A percentile compares a stretch with the other conserved stretches of the same genome.
These are phyloP conservation scores for Etheostoma spectabile DNA, from an alignment of 2,113 vertebrate genomes.

Conservation along the genomic window DNA sequence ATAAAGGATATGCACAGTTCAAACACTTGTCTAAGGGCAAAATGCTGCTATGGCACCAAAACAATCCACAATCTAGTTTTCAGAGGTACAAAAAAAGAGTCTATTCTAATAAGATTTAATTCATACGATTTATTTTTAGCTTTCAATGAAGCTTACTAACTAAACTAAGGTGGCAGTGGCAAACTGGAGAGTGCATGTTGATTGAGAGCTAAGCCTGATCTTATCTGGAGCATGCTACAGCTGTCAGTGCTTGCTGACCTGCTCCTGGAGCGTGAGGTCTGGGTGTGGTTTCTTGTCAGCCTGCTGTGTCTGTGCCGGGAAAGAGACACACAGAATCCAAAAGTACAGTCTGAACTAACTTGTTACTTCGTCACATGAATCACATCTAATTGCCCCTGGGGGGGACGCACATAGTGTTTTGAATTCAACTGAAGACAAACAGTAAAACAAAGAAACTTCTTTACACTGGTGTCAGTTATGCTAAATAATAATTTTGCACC, in stretches of 20 bases:
- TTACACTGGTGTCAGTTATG: conserved; percentile 28
- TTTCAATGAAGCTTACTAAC: background rate
- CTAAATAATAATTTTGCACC: conserved; percentile 7
- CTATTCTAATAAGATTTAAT: conserved; percentile 7
- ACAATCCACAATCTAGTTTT: conserved; percentile 36
- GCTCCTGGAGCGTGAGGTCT: conserved; percentile 59
- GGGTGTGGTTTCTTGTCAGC: conserved; percentile 73
- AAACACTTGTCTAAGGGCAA: conserved; percentile 60
- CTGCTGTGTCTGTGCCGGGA: conserved; percentile 35
- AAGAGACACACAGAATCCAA: conserved; percentile 32
- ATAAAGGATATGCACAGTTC: conserved; percentile 65
- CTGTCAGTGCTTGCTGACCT: conserved; percentile 48
- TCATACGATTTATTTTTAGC: conserved; percentile 7
- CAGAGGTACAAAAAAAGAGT: conserved; percentile 10
- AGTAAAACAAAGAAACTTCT: conserved; percentile 6
- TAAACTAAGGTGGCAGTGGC: background rate
- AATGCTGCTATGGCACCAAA: conserved; percentile 38
- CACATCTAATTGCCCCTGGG: too few species aligned
- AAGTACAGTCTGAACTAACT: conserved; percentile 50
- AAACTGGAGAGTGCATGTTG: conserved; percentile 24
- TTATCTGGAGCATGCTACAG: conserved; percentile 68
- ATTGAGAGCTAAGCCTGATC: conserved; percentile 48
- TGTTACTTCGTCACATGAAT: conserved; percentile 53
- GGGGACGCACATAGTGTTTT: too few species aligned
- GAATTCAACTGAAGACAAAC: background rate